These are phyloP conservation scores for Ceratoteleas bidentatus DNA, from an alignment of 1,140 invertebrate species.

Conservation along the genomic window DNA sequence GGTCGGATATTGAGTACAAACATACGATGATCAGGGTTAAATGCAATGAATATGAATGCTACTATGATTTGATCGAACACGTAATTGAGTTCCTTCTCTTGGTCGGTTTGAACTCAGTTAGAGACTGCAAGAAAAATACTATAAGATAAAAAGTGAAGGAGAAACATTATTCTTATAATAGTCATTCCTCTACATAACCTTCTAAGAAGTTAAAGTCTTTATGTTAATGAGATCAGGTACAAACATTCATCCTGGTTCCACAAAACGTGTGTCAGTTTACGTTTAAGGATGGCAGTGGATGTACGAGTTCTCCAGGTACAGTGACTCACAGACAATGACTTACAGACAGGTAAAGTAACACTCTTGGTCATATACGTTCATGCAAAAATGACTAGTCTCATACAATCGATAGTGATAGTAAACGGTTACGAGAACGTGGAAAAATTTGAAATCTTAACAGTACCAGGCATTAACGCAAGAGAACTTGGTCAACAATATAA, in stretches of 20 bases:
- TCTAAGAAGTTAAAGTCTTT: not conserved
- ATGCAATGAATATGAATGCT: slow-evolving; percentile 64
- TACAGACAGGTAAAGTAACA: slow-evolving; percentile 34
- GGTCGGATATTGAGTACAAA: slow-evolving; percentile 43
- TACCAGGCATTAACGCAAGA: slow-evolving; percentile 42
- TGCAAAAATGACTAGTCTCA: slow-evolving; percentile 57
- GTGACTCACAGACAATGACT: slow-evolving; percentile 14
- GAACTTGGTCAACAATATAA: slow-evolving; percentile 41
- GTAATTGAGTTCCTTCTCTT: slow-evolving; percentile 44
- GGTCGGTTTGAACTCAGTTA: not conserved
- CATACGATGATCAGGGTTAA: slow-evolving; percentile 52
- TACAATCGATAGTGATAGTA: slow-evolving; percentile 37
- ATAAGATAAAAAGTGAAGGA: too few relatives aligned
- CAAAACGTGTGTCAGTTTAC: not conserved
- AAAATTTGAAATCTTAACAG: slow-evolving; percentile 31
- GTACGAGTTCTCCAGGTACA: slow-evolving; percentile 8
- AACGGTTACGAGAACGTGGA: slow-evolving; percentile 37
- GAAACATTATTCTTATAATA: too few relatives aligned
- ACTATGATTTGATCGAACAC: slow-evolving; percentile 53
- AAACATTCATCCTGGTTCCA: too few relatives aligned
- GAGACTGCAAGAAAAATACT: too few relatives aligned
- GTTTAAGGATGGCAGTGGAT: not conserved
- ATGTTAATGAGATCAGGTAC: not conserved
- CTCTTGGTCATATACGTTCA: slow-evolving; percentile 30
- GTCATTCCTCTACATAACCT: not conserved